Percentiles rank a stretch among this genome's conserved stretches.
Evolutionary conservation across 2,113 vertebrate genomes (phyloP).

Genomic region (Emydocephalus ijimae): DNA sequence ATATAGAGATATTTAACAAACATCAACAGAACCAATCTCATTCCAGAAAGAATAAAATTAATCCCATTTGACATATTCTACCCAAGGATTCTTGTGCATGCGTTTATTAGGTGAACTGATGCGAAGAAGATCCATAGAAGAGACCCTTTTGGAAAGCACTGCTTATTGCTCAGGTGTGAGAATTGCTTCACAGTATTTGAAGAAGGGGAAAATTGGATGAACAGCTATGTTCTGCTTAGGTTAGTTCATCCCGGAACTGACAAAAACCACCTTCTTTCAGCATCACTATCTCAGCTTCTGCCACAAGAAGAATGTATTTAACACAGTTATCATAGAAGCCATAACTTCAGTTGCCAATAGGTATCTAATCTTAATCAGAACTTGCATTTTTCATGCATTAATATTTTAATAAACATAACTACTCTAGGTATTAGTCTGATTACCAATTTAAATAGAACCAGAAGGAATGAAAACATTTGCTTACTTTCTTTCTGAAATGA

Average conservation of each 20-base stretch:
- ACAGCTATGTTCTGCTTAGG: not conserved
- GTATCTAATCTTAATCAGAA: not conserved
- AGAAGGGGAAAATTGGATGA: not conserved
- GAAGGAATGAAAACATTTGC: not conserved
- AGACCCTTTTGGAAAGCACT: not conserved
- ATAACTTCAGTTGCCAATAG: not conserved
- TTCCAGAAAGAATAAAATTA: not conserved
- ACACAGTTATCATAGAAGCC: not conserved
- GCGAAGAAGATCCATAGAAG: not conserved
- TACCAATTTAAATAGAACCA: not conserved
- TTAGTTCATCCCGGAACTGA: not conserved
- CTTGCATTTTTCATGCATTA: not conserved
- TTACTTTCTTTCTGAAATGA: not conserved
- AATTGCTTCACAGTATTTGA: not conserved
- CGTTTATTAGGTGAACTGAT: not conserved
- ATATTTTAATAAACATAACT: not conserved
- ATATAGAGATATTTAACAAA: not conserved
- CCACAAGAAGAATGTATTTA: not conserved
- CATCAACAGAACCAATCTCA: not conserved
- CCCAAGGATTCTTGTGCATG: not conserved
- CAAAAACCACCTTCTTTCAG: not conserved
- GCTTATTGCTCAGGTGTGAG: not conserved
- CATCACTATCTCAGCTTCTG: not conserved
- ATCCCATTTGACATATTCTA: not conserved
- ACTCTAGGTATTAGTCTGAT: not conserved